Percentiles rank a stretch among this genome's conserved stretches.
These are phyloP conservation scores for Halyomorpha halys DNA, from an alignment of 1,140 invertebrate species.

Conservation along the genomic window DNA sequence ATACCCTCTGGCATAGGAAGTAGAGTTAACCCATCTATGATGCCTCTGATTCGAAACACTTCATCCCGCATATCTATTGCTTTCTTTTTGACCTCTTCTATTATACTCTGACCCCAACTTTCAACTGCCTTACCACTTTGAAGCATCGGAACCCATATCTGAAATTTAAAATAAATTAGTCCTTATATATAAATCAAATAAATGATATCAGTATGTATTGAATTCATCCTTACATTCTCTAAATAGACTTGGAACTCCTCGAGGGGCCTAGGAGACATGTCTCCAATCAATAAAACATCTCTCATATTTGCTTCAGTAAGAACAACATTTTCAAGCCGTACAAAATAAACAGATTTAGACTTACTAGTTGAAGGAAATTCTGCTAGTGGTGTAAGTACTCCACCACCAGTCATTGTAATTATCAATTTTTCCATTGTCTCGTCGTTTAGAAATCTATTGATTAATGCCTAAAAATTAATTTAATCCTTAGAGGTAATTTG, in stretches of 20 bases:
- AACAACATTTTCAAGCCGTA: constrained; percentile 44
- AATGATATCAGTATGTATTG: too few species aligned
- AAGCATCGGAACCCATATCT: constrained; percentile 35
- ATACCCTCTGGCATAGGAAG: constrained; percentile 68
- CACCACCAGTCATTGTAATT: constrained; percentile 42
- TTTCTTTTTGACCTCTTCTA: constrained; percentile 62
- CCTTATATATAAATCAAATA: not conserved
- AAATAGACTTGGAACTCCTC: constrained; percentile 66
- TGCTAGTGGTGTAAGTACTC: constrained; percentile 36
- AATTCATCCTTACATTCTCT: constrained; percentile 51
- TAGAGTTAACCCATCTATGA: constrained; percentile 51
- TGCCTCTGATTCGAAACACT: constrained; percentile 57
- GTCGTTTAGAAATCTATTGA: not conserved
- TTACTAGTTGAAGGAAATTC: constrained; percentile 40
- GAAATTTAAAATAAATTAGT: constrained; percentile 9
- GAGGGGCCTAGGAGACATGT: constrained; percentile 64
- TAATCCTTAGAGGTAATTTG: too few species aligned
- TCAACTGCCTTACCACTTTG: not conserved
- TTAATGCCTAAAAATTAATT: not conserved
- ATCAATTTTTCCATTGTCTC: constrained; percentile 38
- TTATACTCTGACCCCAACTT: not conserved
- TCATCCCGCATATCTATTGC: constrained; percentile 60
- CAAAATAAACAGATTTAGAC: constrained; percentile 56
- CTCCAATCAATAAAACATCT: constrained; percentile 58
- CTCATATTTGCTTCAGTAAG: constrained; percentile 48